Conservation (phyloP, 2,888 invertebrate species). For the Cotesia congregata region DNA sequence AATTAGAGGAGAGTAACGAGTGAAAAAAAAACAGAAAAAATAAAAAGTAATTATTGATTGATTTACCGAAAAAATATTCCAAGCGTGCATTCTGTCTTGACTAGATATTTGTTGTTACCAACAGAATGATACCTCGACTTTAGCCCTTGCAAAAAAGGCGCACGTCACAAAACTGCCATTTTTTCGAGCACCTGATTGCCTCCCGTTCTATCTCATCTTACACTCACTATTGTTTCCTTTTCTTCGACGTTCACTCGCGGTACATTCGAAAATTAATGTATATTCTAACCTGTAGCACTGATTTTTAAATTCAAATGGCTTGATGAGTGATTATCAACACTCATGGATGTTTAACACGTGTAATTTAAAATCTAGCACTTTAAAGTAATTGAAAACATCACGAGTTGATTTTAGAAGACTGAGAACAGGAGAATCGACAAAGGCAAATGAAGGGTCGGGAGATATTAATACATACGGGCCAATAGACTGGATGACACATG, state of each 20-base stretch:
- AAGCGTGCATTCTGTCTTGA: conserved; percentile 29
- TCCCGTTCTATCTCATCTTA: conserved; percentile 6
- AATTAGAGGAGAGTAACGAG: background rate
- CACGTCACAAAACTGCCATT: conserved; percentile 58
- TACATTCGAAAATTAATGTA: conserved; percentile 24
- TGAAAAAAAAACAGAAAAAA: background rate
- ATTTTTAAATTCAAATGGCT: background rate
- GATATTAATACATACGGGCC: background rate
- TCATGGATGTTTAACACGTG: background rate
- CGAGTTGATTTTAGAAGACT: conserved; percentile 19
- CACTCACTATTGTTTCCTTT: conserved; percentile 4
- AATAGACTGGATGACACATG: background rate
- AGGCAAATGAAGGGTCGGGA: conserved; percentile 4
- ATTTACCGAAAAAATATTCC: conserved; percentile 34
- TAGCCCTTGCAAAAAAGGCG: conserved; percentile 1
- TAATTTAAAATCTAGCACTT: background rate
- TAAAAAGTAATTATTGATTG: background rate
- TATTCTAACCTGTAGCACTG: background rate
- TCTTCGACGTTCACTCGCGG: conserved; percentile 15
- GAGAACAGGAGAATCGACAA: background rate
- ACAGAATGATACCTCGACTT: conserved; percentile 6
- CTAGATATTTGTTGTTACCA: conserved; percentile 22
- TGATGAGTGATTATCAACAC: background rate
- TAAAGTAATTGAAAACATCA: background rate
- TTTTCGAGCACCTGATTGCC: conserved; percentile 38